A percentile compares a stretch with the other conserved stretches of the same genome.
These are phyloP conservation scores for Zaprionus capensis DNA, from an alignment of 1,140 invertebrate species.

Conservation along the genomic window DNA sequence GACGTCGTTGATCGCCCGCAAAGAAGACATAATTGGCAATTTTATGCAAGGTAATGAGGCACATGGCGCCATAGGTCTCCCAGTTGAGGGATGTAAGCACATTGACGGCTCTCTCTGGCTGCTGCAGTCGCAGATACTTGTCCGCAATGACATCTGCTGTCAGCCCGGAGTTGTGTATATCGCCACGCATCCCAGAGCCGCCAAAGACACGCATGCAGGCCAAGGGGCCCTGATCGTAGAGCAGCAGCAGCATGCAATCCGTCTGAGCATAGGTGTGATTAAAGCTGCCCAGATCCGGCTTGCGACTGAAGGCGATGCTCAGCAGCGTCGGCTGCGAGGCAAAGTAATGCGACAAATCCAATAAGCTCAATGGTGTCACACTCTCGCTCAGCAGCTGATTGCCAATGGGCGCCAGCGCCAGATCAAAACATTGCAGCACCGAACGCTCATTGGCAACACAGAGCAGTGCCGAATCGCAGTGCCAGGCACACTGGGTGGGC, in stretches of 20 bases:
- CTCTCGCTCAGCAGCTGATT: slow-evolving; percentile 90
- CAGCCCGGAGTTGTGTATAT: slow-evolving; percentile 85
- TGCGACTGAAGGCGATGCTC: slow-evolving; percentile 86
- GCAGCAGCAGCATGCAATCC: slow-evolving; percentile 85
- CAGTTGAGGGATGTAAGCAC: slow-evolving; percentile 89
- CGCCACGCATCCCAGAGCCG: slow-evolving; percentile 75
- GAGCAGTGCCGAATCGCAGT: slow-evolving; percentile 88
- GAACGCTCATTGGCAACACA: slow-evolving; percentile 89
- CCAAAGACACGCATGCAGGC: slow-evolving; percentile 74
- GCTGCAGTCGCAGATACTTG: slow-evolving; percentile 88
- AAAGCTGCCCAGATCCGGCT: slow-evolving; percentile 85
- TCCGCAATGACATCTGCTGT: slow-evolving; percentile 87
- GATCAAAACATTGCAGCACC: slow-evolving; percentile 91
- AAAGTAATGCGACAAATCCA: slow-evolving; percentile 90
- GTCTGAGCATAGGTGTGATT: slow-evolving; percentile 84
- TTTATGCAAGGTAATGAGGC: slow-evolving; percentile 89
- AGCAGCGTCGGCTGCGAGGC: slow-evolving; percentile 86
- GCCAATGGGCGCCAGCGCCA: slow-evolving; percentile 88
- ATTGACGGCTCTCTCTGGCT: slow-evolving; percentile 89
- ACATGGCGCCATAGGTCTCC: slow-evolving; percentile 88
- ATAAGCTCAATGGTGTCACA: slow-evolving; percentile 86
- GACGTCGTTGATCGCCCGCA: slow-evolving; percentile 85
- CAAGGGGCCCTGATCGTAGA: slow-evolving; percentile 87
- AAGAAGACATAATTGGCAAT: slow-evolving; percentile 89
- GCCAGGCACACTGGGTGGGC: slow-evolving; percentile 89